Evolutionary conservation across 1,140 invertebrate species (phyloP).

Genomic region (Cydia amplana): DNA sequence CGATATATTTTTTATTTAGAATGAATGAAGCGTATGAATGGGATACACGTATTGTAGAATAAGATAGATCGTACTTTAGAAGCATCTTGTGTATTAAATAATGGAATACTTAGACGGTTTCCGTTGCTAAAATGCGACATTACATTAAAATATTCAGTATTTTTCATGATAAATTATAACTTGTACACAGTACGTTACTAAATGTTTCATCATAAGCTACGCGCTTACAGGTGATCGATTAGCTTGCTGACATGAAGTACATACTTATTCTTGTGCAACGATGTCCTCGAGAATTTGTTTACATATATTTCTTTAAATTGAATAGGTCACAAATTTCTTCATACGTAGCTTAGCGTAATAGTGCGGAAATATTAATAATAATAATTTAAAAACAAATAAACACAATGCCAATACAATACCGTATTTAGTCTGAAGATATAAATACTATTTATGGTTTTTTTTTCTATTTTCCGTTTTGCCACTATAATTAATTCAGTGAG

Average conservation of each 20-base stretch:
- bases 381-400: not conserved
- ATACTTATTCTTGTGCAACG: not conserved
- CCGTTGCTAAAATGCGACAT: not conserved
- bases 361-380: not conserved
- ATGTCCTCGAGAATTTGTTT: not conserved
- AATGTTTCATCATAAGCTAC: not conserved
- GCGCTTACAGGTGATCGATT: not conserved
- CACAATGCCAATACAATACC: not conserved
- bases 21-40: not conserved
- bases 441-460: too few species aligned
- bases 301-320: not conserved
- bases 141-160: not conserved
- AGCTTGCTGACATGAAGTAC: not conserved
- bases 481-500: not conserved
- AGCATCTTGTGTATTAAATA: not conserved
- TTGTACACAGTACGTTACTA: not conserved
- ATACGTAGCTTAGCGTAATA: not conserved
- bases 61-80: constrained; percentile 9
- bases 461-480: not conserved
- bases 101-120: not conserved
- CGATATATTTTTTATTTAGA: constrained; percentile 6
- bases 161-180: not conserved
- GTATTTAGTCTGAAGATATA: too few species aligned
- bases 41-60: not conserved
- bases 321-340: not conserved